Conservation (phyloP, 2,888 invertebrate genomes). For the Odontothrips loti region DNA sequence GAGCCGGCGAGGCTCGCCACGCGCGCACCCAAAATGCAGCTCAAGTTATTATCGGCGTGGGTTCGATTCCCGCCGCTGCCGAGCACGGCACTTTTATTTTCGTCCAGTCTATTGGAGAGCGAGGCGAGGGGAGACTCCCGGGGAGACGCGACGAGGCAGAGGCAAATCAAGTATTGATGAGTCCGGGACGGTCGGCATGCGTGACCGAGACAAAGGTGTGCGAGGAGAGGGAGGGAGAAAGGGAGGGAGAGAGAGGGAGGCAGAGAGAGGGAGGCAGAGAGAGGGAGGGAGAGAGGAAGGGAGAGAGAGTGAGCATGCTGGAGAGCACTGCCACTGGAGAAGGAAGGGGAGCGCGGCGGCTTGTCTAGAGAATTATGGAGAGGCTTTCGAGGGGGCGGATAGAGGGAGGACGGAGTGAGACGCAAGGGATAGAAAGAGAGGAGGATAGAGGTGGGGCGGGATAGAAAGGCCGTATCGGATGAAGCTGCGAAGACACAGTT, state of each 20-base stretch:
- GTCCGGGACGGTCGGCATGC: background rate
- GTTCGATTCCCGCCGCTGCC: no score
- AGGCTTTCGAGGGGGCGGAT: background rate
- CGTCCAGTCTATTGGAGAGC: no score
- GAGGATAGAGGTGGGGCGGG: no score
- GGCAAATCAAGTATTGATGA: background rate
- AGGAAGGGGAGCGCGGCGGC: background rate
- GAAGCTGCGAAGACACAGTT: no score
- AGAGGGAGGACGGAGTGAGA: background rate
- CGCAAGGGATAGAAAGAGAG: background rate
- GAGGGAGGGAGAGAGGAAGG: background rate
- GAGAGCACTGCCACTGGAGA: background rate
- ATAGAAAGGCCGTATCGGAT: no score
- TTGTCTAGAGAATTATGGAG: background rate
- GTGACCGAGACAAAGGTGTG: background rate
- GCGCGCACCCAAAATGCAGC: no score
- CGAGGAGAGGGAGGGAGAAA: background rate
- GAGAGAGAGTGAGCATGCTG: background rate
- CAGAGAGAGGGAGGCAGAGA: background rate
- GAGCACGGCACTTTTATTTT: no score
- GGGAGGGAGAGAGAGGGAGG: background rate
- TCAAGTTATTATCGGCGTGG: no score
- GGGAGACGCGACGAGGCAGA: background rate
- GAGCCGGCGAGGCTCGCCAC: no score
- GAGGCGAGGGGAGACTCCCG: background rate